These are phyloP conservation scores for Rhopalosiphum nymphaeae DNA, from an alignment of 2,888 invertebrate genomes.

Conservation along the genomic window DNA sequence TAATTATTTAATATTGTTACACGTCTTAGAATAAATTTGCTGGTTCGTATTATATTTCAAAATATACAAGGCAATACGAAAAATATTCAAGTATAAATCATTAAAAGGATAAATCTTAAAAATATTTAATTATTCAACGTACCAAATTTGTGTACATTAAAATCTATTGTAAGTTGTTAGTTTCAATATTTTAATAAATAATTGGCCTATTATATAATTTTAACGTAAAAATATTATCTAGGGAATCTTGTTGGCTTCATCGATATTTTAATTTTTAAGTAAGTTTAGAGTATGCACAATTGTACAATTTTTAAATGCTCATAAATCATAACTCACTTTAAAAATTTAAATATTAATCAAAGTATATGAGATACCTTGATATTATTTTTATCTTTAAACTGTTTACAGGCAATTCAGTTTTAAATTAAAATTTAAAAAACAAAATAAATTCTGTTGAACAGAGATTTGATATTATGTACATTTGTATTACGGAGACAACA, in stretches of 20 bases:
- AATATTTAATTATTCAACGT: neutral
- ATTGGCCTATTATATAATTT: neutral
- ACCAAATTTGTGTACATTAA: neutral
- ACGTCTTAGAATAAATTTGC: too few relatives aligned
- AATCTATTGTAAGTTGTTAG: neutral
- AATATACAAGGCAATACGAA: neutral
- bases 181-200: neutral
- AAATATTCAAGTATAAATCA: neutral
- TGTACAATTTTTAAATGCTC: too few relatives aligned
- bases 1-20: neutral
- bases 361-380: neutral
- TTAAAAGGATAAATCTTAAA: neutral
- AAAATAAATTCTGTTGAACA: neutral
- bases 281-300: neutral
- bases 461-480: neutral
- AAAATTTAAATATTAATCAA: neutral
- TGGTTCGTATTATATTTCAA: too few relatives aligned
- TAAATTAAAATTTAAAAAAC: neutral
- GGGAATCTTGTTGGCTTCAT: neutral
- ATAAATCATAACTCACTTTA: neutral
- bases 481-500: neutral
- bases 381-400: neutral
- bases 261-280: neutral
- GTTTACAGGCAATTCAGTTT: neutral
- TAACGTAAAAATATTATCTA: neutral